Evolutionary conservation across 2,888 invertebrate species (phyloP), one percentile per base, ranked within the genome.

Genomic region (Proisotoma minuta): DNA sequence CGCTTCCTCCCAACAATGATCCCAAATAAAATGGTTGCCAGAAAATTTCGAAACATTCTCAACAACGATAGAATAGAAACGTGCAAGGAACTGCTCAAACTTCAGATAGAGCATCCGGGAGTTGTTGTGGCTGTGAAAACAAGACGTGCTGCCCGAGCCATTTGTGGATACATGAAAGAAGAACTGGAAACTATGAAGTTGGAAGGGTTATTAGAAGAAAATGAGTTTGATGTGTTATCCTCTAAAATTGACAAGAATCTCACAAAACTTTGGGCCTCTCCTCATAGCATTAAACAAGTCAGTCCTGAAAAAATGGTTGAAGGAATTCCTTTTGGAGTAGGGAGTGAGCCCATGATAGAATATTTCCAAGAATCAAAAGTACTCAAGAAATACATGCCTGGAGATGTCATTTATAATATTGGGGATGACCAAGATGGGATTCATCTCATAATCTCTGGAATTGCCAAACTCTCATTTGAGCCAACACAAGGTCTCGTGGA

Each of bases 121-220:
- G 84, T 85, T 0, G 84, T 85, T 1, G 82, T 85, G 52, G 84
- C 84, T 0, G 84, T 85, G 56, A 85, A 85, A 76, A 85, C 85
- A 0, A 77, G 83, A 3, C 85, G 85, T 71, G 85, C 85, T 0
- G 82, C 83, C 48, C 80, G 84, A 0, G 82, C 83, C n/a, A 83
- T 84, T 0, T 78, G 85, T 0, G 84, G 84, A 68, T 82, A 82
- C 77, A 77, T 84, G 72, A 70, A 82, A 18, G 83, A 83, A 48
- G 81, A 82, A 8, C 78, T 84, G 72, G 79, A 81, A 65, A 43
- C 43, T 5, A 43, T 43, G 43, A 43, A 43, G 18, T n/a, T 43
- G 10, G 83, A 84, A 59, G 82, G 85, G 1, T 81, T 84, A 63
- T 75, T 85, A 0, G 84, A 84, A 65, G 84, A 84, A 72, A 79